Percentiles rank a stretch among this genome's conserved stretches.
Conservation (phyloP, 23 tunicate species). For the Clavelina lepadiformis region DNA sequence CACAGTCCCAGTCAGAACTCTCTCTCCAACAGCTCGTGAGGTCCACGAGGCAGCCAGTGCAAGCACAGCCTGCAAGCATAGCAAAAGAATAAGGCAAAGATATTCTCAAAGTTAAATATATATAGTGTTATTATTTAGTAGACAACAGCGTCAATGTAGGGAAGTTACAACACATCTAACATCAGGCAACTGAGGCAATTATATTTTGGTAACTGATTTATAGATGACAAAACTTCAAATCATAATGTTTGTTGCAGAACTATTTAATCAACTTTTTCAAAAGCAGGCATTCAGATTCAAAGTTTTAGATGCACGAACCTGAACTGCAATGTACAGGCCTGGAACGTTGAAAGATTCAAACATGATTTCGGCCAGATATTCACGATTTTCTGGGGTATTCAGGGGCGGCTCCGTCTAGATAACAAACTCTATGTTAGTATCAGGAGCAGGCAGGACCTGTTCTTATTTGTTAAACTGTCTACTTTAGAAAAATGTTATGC, state of each 20-base stretch:
- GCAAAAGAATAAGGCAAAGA: too few species aligned
- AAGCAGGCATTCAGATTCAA: background rate
- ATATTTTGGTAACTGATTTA: too few species aligned
- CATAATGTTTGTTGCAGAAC: too few species aligned
- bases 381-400: slow-evolving; percentile 99
- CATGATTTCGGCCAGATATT: slow-evolving; percentile 99
- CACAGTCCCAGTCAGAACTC: slow-evolving; percentile 95
- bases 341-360: slow-evolving; percentile 99
- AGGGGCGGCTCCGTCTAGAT: slow-evolving; percentile 97
- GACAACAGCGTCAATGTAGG: too few species aligned
- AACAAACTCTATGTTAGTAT: background rate
- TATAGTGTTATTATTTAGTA: too few species aligned
- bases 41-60: slow-evolving; percentile 99
- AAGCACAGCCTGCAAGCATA: slow-evolving; percentile 66
- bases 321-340: slow-evolving; percentile 93
- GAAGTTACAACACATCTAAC: too few species aligned
- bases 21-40: slow-evolving; percentile 86
- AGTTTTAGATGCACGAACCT: slow-evolving; percentile 16
- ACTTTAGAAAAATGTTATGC: background rate
- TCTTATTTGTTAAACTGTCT: background rate
- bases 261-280: too few species aligned
- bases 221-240: too few species aligned
- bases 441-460: background rate
- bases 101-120: too few species aligned
- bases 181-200: too few species aligned